Base-by-base conservation (phyloP, 2,797 vertebrate species). In the Sebastes nivosus region DNA sequence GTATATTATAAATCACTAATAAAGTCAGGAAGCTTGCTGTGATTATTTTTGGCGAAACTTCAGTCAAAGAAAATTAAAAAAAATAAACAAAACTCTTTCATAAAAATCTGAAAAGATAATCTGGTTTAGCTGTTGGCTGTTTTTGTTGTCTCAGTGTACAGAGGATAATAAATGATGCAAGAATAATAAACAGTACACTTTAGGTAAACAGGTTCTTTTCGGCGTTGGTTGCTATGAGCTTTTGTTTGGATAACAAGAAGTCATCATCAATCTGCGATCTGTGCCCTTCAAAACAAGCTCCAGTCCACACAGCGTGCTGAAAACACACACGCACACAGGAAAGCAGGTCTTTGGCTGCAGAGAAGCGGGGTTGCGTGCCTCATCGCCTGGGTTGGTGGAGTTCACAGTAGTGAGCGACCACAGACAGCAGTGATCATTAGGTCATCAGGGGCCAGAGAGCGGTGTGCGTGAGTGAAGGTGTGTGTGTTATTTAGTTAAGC, bases 261-360 rank as follows among this genome's bases (percentile, higher is more conserved):
- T 83, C 84, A 30, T 86, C 85, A 86, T 90, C 65, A 85, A 75
- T 90, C 85, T 80, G 74, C 68, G 63, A 87, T 82, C 74, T 79
- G 80, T 87, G 81, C 63, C 87, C 85, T 88, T 89, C 81, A 83
- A 86, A 88, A 89, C 84, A 82, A 86, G 73, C 74, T 63, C 9
- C 2, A 9, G 63, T 83, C 50, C 72, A 38, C 79, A 71, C 65
- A 75, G 27, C 29, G 46, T 75, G 42, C 75, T 65, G 68, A 75
- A 60, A 57, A 34, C 64, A 27, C 25, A 32, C 42, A 18, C 42
- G 12, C 14, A 46, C 42, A 46, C 16, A 46, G 36, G 36, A 38
- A 38, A 38, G 57, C 82, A 80, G 77, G 67, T 74, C 77, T 76
- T 42, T 82, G 84, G 87, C 80, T 70, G 66, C 63, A 42, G 72